phyloP scores from a whole-genome alignment of 1,140 invertebrate species.

The Heliconius hermathena region DNA sequence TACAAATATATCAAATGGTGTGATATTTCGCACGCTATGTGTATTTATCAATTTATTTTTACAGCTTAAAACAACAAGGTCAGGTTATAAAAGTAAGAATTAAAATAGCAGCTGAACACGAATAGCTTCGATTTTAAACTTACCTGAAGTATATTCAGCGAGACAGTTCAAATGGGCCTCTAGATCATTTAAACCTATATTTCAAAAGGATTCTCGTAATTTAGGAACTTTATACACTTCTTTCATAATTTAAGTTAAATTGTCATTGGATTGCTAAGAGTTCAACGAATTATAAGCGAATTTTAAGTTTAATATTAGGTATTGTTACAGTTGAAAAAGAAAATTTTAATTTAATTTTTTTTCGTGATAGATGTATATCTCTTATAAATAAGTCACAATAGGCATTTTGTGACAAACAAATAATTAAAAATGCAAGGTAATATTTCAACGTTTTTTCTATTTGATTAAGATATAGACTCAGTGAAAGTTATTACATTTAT shows the following conservation, averaged over 20 bases:
- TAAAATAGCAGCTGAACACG: not conserved
- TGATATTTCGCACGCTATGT: not conserved
- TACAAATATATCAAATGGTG: not conserved
- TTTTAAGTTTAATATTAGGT: no score
- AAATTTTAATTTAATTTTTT: no score
- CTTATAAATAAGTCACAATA: no score
- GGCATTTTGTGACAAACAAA: no score
- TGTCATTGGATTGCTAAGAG: not conserved
- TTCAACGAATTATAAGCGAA: not conserved
- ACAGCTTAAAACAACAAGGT: not conserved
- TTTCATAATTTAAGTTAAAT: not conserved
- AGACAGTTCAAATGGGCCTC: not conserved
- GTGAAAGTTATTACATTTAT: no score
- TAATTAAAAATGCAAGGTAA: no score
- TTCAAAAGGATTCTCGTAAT: conserved; percentile 5
- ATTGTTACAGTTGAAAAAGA: no score
- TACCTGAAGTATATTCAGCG: not conserved
- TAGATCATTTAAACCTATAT: not conserved
- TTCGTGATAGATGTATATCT: no score
- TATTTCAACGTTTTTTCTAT: no score
- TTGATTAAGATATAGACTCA: no score
- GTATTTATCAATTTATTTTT: not conserved
- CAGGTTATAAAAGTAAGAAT: conserved; percentile 11
- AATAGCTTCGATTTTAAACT: conserved; percentile 11
- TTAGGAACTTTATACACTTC: not conserved